Evolutionary conservation across 1,140 invertebrate species (phyloP).

Genomic region (Mylabris phalerata): DNA sequence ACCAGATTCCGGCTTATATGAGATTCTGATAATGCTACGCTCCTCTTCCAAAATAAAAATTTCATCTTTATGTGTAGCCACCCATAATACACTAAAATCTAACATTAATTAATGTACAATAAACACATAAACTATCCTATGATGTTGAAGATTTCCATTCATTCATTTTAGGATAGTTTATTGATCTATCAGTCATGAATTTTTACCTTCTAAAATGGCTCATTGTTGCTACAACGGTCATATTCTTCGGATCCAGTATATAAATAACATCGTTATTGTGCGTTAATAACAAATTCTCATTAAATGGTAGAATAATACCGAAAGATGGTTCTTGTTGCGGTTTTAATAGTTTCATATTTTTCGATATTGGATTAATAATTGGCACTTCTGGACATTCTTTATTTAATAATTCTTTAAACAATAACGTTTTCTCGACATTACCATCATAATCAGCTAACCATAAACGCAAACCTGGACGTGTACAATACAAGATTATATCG

Average conservation of each 20-base stretch:
- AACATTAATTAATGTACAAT: slow-evolving; percentile 10
- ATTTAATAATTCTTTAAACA: slow-evolving; percentile 56
- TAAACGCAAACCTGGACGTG: slow-evolving; percentile 68
- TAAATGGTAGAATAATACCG: slow-evolving; percentile 60
- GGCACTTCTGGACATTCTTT: slow-evolving; percentile 54
- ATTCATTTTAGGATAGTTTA: no score
- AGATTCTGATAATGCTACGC: slow-evolving; percentile 58
- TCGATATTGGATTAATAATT: slow-evolving; percentile 58
- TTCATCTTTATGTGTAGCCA: slow-evolving; percentile 66
- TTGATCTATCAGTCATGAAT: no score
- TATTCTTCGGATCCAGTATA: slow-evolving; percentile 62
- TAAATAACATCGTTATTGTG: slow-evolving; percentile 65
- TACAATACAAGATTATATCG: slow-evolving; percentile 60
- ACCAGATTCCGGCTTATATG: slow-evolving; percentile 47
- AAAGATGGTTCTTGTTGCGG: slow-evolving; percentile 56
- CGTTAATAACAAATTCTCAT: slow-evolving; percentile 64
- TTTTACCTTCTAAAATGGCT: slow-evolving; percentile 41
- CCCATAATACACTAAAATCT: slow-evolving; percentile 46
- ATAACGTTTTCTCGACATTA: slow-evolving; percentile 72
- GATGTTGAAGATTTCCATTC: no score
- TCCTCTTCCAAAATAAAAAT: slow-evolving; percentile 70
- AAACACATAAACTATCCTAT: no score
- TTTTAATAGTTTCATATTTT: slow-evolving; percentile 42
- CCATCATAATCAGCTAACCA: slow-evolving; percentile 74
- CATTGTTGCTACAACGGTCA: slow-evolving; percentile 48